Conservation (phyloP, 92 coral and sea anemone species). For the Epizoanthus rinbou region DNA sequence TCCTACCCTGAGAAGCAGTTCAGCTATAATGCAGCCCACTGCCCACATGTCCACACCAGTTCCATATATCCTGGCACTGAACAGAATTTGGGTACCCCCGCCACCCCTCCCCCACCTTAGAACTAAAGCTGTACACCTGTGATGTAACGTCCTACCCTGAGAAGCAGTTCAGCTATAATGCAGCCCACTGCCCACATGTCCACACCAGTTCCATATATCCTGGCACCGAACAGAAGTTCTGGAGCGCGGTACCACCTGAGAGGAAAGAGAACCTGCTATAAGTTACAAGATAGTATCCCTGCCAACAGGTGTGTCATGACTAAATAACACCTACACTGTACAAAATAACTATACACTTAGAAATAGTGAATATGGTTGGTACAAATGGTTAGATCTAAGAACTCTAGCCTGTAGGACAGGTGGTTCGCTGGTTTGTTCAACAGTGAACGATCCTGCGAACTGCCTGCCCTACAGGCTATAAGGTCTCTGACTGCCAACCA, state of each 20-base stretch:
- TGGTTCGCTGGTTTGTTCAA: too few species aligned
- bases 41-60: constrained; percentile 99
- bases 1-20: constrained; percentile 89
- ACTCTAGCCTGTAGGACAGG: too few species aligned
- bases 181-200: constrained; percentile 99
- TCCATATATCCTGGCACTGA: constrained; percentile 98
- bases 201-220: constrained; percentile 98
- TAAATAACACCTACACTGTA: too few species aligned
- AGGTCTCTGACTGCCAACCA: too few species aligned
- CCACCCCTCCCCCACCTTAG: not conserved
- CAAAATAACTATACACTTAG: not conserved
- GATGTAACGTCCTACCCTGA: constrained; percentile 60
- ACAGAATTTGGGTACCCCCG: constrained; percentile 42
- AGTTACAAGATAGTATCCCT: too few species aligned
- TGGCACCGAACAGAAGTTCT: constrained; percentile 94
- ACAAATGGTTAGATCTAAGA: too few species aligned
- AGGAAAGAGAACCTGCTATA: not conserved
- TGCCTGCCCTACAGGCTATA: too few species aligned
- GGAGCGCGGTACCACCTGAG: constrained; percentile 96
- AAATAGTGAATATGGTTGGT: not conserved
- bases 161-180: constrained; percentile 92
- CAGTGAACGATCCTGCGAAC: too few species aligned
- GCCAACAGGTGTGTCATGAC: too few species aligned
- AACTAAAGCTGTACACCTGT: not conserved
- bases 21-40: constrained; percentile 95